Percentiles rank a stretch among this genome's conserved stretches.
phyloP scores from a whole-genome alignment of 1,140 invertebrate genomes.

The Rhysida immarginata region DNA sequence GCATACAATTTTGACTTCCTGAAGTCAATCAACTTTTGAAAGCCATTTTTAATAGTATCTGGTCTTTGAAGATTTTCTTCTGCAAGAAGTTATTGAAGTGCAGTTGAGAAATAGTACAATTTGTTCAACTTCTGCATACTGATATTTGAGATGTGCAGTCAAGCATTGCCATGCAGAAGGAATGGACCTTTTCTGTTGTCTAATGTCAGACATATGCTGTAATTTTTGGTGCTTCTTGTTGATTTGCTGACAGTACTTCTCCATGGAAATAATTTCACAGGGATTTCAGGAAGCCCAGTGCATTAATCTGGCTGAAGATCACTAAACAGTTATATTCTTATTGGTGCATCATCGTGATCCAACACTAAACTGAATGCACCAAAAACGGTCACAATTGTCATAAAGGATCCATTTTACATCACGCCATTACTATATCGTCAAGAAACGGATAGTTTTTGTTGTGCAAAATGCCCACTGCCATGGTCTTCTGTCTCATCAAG shows the following conservation, averaged over 20 bases:
- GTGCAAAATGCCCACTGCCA: too few species aligned
- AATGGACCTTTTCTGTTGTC: not conserved
- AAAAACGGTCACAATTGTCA: not conserved
- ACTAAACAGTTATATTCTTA: not conserved
- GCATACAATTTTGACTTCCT: not conserved
- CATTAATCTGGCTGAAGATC: not conserved
- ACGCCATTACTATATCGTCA: not conserved
- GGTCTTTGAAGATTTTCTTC: not conserved
- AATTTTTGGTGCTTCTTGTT: not conserved
- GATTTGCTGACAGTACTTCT: not conserved
- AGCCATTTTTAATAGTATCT: not conserved
- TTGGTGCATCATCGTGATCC: not conserved
- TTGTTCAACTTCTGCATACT: not conserved
- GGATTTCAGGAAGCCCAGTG: not conserved
- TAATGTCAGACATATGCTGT: not conserved
- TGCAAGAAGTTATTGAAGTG: not conserved
- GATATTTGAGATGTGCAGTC: not conserved
- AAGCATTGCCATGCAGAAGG: not conserved
- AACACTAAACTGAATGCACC: not conserved
- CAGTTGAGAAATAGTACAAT: not conserved
- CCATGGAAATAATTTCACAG: not conserved
- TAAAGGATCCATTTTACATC: not conserved
- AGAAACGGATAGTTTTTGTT: not conserved
- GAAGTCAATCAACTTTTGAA: not conserved
- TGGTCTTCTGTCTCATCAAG: too few species aligned